Percentiles rank a stretch among this genome's conserved stretches.
phyloP scores from a whole-genome alignment of 2,888 invertebrate species.

The Acanthopleura granulata region DNA sequence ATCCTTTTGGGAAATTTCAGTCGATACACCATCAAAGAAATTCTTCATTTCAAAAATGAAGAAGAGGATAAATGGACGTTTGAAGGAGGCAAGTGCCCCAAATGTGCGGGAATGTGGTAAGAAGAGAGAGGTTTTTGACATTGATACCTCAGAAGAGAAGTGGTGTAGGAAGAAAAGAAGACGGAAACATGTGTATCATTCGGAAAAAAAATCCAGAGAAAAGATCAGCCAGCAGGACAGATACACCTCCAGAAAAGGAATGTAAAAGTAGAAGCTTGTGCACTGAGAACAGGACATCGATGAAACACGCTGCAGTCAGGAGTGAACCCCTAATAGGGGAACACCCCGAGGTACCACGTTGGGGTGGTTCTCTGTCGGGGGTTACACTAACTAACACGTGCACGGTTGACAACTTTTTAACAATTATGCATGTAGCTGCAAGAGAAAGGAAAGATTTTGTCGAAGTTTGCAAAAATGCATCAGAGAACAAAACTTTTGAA shows the following conservation, averaged over 20 bases:
- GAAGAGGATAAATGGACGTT: neutral
- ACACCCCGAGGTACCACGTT: neutral
- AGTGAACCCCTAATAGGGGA: neutral
- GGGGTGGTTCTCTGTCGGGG: neutral
- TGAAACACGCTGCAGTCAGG: neutral
- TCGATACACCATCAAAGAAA: neutral
- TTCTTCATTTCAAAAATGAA: neutral
- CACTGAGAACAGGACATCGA: neutral
- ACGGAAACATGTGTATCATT: neutral
- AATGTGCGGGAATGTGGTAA: too few relatives aligned
- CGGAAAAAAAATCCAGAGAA: neutral
- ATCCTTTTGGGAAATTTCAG: neutral
- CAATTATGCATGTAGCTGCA: neutral
- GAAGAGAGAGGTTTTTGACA: too few relatives aligned
- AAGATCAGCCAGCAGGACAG: too few relatives aligned
- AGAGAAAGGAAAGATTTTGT: neutral
- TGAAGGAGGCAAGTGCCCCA: neutral
- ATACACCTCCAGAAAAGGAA: too few relatives aligned
- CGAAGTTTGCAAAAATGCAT: neutral
- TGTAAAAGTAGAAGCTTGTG: neutral
- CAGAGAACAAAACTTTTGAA: neutral
- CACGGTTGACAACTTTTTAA: neutral
- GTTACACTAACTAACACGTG: neutral
- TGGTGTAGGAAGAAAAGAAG: neutral
- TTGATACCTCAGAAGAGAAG: neutral